Percentiles rank a stretch among this genome's conserved stretches.
These are phyloP conservation scores for Macrophya alboannulata DNA, from an alignment of 2,888 invertebrate species.

Conservation along the genomic window DNA sequence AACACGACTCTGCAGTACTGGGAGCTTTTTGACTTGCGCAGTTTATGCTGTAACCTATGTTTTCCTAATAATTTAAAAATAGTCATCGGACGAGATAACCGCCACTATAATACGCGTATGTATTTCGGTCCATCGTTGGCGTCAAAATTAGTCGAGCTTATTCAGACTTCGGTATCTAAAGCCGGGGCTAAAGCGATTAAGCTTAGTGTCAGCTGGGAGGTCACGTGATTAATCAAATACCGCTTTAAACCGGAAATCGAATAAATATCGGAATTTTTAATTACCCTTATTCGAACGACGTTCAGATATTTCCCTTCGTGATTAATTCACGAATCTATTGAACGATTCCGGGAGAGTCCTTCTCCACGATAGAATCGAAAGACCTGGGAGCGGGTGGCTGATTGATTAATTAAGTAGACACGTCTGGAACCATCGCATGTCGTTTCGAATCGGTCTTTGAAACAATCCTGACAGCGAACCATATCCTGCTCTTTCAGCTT, in stretches of 20 bases:
- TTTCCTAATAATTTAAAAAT: neutral
- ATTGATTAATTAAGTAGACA: conserved; percentile 31
- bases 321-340: neutral
- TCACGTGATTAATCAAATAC: neutral
- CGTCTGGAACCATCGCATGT: conserved; percentile 22
- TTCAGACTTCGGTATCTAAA: neutral
- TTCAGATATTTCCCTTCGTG: neutral
- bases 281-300: neutral
- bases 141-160: neutral
- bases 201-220: neutral
- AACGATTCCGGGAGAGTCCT: neutral
- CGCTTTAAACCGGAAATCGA: neutral
- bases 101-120: neutral
- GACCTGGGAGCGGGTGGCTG: neutral
- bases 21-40: neutral
- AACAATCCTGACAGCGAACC: neutral
- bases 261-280: conserved; percentile 6
- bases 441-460: conserved; percentile 27
- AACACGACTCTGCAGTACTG: neutral
- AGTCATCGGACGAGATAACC: neutral
- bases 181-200: neutral
- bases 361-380: neutral
- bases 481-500: conserved; percentile 32
- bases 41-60: neutral
- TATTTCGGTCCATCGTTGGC: neutral